A percentile compares a stretch with the other conserved stretches of the same genome.
These are phyloP conservation scores for Brachionus manjavacas DNA, from an alignment of 1,140 invertebrate species.

Conservation along the genomic window DNA sequence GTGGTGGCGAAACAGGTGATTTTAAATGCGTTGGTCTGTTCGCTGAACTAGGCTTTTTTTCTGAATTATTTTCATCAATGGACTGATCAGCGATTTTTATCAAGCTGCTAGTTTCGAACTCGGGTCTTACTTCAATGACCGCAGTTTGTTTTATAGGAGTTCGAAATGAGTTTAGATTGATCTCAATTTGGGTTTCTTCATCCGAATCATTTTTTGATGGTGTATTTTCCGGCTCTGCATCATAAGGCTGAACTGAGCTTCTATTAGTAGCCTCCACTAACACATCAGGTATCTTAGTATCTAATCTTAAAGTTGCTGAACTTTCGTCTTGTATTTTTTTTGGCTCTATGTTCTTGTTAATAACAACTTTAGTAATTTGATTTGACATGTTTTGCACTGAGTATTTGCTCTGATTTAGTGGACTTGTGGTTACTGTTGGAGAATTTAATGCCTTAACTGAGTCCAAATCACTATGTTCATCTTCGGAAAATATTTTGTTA, in stretches of 20 bases:
- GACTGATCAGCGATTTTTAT: background rate
- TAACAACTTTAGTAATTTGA: constrained; percentile 30
- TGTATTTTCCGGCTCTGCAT: background rate
- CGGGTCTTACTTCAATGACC: constrained; percentile 19
- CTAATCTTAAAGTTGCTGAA: background rate
- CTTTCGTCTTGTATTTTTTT: background rate
- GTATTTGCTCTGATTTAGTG: background rate
- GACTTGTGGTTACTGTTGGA: background rate
- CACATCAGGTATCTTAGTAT: background rate
- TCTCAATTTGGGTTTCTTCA: background rate
- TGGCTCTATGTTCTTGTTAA: background rate
- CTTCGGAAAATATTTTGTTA: constrained; percentile 8
- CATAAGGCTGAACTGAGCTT: background rate
- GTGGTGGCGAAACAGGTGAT: constrained; percentile 31
- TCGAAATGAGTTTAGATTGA: background rate
- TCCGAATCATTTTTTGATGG: background rate
- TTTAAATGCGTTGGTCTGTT: background rate
- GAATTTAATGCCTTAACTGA: background rate
- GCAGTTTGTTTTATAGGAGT: background rate
- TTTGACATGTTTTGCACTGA: constrained; percentile 12
- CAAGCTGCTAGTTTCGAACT: constrained; percentile 1
- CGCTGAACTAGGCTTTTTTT: background rate
- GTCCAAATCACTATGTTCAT: background rate
- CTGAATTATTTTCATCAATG: background rate
- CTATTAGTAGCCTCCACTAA: background rate